phyloP scores from a whole-genome alignment of 1,140 invertebrate species.

The Dolichoris vasculosae region DNA sequence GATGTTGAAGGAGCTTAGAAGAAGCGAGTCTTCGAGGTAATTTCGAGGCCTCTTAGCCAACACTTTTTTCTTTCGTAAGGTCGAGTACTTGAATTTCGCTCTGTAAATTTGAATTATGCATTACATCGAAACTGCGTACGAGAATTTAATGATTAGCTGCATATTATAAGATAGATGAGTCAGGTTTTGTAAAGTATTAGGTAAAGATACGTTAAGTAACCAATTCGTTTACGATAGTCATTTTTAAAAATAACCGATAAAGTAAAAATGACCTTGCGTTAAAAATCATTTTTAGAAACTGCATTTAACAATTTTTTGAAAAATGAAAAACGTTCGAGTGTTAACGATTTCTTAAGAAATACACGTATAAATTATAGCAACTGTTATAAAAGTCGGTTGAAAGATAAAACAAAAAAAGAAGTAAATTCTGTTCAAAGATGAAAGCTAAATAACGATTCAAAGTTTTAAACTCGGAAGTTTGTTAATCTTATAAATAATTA shows the following conservation, averaged over 20 bases:
- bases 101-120: not conserved
- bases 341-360: not conserved
- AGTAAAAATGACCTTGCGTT: too few species aligned
- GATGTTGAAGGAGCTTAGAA: conserved; percentile 77
- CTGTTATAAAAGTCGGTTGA: not conserved
- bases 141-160: not conserved
- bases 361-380: not conserved
- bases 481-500: not conserved
- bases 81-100: not conserved
- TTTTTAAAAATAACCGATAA: too few species aligned
- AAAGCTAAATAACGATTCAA: not conserved
- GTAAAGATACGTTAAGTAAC: not conserved
- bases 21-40: conserved; percentile 71
- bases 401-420: not conserved
- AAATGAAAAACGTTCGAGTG: not conserved
- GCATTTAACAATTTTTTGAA: too few species aligned
- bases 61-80: not conserved
- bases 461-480: not conserved
- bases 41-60: not conserved
- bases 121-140: not conserved
- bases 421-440: not conserved
- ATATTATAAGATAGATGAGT: not conserved
- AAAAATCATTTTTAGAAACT: too few species aligned
- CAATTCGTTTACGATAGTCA: too few species aligned
- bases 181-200: not conserved